Evolutionary conservation across 2,113 vertebrate species (phyloP).

Genomic region (Vicugna pacos): DNA sequence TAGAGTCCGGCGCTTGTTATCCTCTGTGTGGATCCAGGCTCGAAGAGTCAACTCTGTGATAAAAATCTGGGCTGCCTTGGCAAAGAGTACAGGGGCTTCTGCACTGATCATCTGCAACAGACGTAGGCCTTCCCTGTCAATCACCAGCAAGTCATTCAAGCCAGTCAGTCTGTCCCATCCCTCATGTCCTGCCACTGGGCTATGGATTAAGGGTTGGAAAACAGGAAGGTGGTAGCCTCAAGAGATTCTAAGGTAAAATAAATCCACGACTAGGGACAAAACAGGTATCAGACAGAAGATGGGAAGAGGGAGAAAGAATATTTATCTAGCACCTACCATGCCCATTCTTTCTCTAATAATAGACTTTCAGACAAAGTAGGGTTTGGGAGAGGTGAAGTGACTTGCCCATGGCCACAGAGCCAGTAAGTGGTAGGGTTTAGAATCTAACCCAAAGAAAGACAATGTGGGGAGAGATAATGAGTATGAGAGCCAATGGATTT

Average conservation of each 20-base stretch:
- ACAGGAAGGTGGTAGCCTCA: background rate
- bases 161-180: background rate
- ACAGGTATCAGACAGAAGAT: background rate
- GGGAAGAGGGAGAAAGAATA: constrained; percentile 14
- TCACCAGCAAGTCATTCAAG: constrained; percentile 37
- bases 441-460: constrained; percentile 8
- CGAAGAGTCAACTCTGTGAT: constrained; percentile 97
- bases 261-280: background rate
- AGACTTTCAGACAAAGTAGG: constrained; percentile 53
- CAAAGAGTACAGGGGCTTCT: constrained; percentile 97
- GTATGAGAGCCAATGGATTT: background rate
- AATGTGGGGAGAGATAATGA: constrained; percentile 18
- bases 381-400: constrained; percentile 12
- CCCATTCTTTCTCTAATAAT: background rate
- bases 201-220: background rate
- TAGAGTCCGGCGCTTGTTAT: constrained; percentile 98
- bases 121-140: constrained; percentile 29
- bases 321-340: background rate
- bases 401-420: background rate
- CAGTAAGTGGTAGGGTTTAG: constrained; percentile 36
- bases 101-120: constrained; percentile 97
- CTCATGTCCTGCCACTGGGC: background rate
- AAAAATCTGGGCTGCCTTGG: constrained; percentile 99
- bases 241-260: constrained; percentile 50
- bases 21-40: constrained; percentile 99